Percentiles rank a stretch among this genome's conserved stretches.
Evolutionary conservation across 2,888 invertebrate genomes (phyloP).

Genomic region (Pyrrhia umbra): DNA sequence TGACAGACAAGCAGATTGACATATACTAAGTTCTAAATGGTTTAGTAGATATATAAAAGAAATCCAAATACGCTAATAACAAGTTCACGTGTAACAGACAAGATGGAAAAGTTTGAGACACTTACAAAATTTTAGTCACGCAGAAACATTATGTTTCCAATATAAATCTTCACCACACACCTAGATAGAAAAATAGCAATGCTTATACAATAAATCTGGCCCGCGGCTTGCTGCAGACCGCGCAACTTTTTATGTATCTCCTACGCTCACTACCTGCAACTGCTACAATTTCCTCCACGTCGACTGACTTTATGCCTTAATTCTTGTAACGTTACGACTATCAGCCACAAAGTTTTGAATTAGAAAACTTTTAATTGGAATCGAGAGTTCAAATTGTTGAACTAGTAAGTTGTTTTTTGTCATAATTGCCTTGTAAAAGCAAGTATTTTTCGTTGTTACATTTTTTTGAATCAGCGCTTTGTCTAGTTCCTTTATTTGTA

Average conservation of each 20-base stretch:
- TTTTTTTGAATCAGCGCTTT: background rate
- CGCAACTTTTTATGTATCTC: conserved; percentile 6
- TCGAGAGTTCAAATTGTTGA: conserved; percentile 18
- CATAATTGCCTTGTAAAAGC: conserved; percentile 8
- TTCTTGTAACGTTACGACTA: conserved; percentile 32
- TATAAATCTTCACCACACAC: conserved; percentile 21
- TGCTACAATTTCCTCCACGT: conserved; percentile 19
- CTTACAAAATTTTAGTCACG: conserved; percentile 17
- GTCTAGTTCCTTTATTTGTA: background rate
- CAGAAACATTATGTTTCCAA: conserved; percentile 11
- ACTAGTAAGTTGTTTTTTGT: conserved; percentile 29
- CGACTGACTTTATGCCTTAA: conserved; percentile 33
- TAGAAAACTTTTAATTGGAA: conserved; percentile 61
- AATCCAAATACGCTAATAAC: too few species aligned
- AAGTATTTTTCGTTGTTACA: conserved; percentile 22
- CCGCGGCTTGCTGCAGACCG: conserved; percentile 8
- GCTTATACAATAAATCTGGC: conserved; percentile 33
- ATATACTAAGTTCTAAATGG: too few species aligned
- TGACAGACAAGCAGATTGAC: too few species aligned
- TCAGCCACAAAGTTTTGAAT: conserved; percentile 46
- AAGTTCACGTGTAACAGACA: too few species aligned
- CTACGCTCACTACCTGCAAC: background rate
- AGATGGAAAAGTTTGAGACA: too few species aligned
- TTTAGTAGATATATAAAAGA: too few species aligned
- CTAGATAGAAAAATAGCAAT: conserved; percentile 40